Conservation (phyloP, 2,888 invertebrate genomes). For the Cerceris rybyensis region DNA sequence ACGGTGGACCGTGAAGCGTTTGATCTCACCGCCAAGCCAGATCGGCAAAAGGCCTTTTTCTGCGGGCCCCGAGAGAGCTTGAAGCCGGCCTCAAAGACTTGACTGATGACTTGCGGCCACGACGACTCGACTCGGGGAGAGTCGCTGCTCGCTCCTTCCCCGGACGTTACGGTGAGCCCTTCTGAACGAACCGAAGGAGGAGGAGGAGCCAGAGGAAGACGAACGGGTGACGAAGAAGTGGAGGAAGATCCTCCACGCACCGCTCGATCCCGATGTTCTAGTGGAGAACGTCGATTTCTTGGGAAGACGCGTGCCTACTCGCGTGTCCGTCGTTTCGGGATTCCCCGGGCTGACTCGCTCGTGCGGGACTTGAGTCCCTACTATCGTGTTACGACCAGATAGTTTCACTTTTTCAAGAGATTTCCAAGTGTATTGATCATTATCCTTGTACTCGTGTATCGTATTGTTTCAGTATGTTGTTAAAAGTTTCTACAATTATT, state of each 20-base stretch:
- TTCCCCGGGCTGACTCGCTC: slow-evolving; percentile 35
- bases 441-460: background rate
- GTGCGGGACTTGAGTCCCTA: slow-evolving; percentile 7
- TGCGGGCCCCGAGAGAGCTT: slow-evolving; percentile 65
- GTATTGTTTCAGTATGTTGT: background rate
- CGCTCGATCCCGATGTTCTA: slow-evolving; percentile 35
- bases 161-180: background rate
- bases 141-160: slow-evolving; percentile 39
- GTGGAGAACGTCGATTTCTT: slow-evolving; percentile 55
- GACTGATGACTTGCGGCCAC: slow-evolving; percentile 76
- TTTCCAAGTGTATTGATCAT: background rate
- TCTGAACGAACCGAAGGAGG: background rate
- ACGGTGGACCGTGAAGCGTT: slow-evolving; percentile 68
- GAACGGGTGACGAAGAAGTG: slow-evolving; percentile 27
- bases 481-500: no score
- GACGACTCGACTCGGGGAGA: slow-evolving; percentile 53
- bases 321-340: slow-evolving; percentile 70
- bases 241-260: slow-evolving; percentile 32
- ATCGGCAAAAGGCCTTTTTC: slow-evolving; percentile 77
- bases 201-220: slow-evolving; percentile 19
- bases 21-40: slow-evolving; percentile 76
- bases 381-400: slow-evolving; percentile 25
- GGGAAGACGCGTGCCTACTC: slow-evolving; percentile 75
- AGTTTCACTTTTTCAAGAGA: background rate
- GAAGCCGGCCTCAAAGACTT: slow-evolving; percentile 75